A percentile compares a stretch with the other conserved stretches of the same genome.
Conservation (phyloP, 1,140 invertebrate genomes). For the Pseudoatta argentina region DNA sequence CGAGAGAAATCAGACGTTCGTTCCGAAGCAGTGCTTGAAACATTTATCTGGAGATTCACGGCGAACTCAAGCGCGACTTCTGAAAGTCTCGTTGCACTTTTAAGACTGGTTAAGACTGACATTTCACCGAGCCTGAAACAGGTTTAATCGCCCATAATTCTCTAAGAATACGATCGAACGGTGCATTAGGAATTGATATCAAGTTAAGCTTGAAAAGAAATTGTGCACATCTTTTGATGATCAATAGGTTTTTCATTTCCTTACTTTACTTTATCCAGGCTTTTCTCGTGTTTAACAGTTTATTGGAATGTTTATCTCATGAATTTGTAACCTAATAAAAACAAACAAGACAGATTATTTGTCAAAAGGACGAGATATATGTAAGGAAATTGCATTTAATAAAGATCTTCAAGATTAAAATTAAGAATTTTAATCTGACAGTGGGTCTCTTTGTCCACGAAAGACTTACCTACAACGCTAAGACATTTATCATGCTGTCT, state of each 20-base stretch:
- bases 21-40: slow-evolving; percentile 53
- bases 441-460: not conserved
- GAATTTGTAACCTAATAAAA: not conserved
- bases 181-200: slow-evolving; percentile 36
- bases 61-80: slow-evolving; percentile 34
- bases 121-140: slow-evolving; percentile 40
- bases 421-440: slow-evolving; percentile 33
- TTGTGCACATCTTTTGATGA: slow-evolving; percentile 19
- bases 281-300: not conserved
- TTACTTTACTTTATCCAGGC: not conserved
- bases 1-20: slow-evolving; percentile 63
- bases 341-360: not conserved
- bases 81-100: slow-evolving; percentile 43
- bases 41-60: slow-evolving; percentile 53
- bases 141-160: slow-evolving; percentile 52
- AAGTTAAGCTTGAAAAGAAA: slow-evolving; percentile 17
- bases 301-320: not conserved
- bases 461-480: slow-evolving; percentile 32
- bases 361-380: not conserved
- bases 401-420: slow-evolving; percentile 38
- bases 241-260: slow-evolving; percentile 11
- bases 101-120: slow-evolving; percentile 49
- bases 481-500: slow-evolving; percentile 53
- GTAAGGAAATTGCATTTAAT: slow-evolving; percentile 6
- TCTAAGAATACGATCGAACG: slow-evolving; percentile 28